Base-by-base conservation (phyloP, 2,113 vertebrate species). In the Trogon melanurus region DNA sequence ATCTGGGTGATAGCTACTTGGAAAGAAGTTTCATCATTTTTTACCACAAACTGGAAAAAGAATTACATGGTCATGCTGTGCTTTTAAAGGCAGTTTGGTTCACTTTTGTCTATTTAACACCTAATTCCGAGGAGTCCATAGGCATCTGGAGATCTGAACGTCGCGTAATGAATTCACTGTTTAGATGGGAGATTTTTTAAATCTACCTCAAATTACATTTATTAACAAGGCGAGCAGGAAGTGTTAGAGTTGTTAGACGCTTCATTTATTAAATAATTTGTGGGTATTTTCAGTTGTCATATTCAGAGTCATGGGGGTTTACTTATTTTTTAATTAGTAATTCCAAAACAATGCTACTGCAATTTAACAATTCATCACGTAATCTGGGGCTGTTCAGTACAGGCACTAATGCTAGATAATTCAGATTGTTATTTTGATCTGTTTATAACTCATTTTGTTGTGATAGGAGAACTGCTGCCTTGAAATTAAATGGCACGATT, bases 1-100 rank as follows among this genome's bases (percentile, higher is more conserved):
- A 98, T 98, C 98, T 98, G 98, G 98, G 98, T 98, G 98, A 98
- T 98, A 98, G 98, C 98, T 98, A 98, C 98, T 98, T 98, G 98
- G 98, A 98, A 98, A 98, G 98, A 98, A 98, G 98, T 98, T 98
- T 98, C 98, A 98, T 98, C 98, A 98, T 98, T 98, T 98, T 97
- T 98, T 98, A 98, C 98, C 98, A 98, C 98, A 98, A 98, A 98
- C 98, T 98, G 98, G 98, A 98, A 98, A 98, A 97, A 98, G 98
- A 98, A 98, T 98, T 98, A 98, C 98, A 98, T 98, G 98, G 98
- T 98, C 98, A 98, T 98, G 98, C 98, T 98, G 98, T 98, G 98
- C 98, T 98, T 98, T 98, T 98, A 98, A 98, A 98, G 98, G 98
- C 98, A 97, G 98, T 98, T 98, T 98, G 98, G 98, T 98, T 98